phyloP scores from a whole-genome alignment of 2,888 invertebrate genomes.

The Plebejus anna region DNA sequence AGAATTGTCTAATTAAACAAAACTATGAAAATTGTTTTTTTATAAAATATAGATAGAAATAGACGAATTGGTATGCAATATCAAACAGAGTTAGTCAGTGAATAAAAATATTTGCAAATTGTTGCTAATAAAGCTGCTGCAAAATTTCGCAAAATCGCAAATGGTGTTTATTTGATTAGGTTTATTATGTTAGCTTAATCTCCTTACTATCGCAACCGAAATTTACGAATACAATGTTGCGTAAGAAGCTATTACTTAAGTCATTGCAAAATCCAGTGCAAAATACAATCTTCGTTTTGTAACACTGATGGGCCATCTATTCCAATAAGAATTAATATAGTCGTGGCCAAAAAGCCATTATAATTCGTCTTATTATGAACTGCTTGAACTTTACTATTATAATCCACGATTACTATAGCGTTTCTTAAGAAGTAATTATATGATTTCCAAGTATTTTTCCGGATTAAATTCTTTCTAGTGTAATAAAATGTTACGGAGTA shows the following conservation, averaged over 20 bases:
- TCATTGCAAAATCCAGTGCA: conserved; percentile 23
- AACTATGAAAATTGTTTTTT: neutral
- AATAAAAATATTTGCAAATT: neutral
- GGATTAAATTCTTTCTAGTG: conserved; percentile 8
- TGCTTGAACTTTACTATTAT: neutral
- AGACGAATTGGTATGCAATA: neutral
- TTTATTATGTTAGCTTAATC: conserved; percentile 11
- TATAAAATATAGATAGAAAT: neutral
- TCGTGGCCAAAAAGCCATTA: conserved; percentile 23
- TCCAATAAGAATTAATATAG: conserved; percentile 26
- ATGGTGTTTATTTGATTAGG: conserved; percentile 9
- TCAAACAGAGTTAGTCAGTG: neutral
- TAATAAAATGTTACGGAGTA: conserved; percentile 15
- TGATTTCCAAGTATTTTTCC: conserved; percentile 13
- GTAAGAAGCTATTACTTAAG: conserved; percentile 19
- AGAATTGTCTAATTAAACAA: neutral
- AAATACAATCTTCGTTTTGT: conserved; percentile 26
- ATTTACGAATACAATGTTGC: conserved; percentile 21
- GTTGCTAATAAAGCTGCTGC: neutral
- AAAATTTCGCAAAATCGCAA: neutral
- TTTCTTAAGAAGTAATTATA: conserved; percentile 18
- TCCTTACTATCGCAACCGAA: conserved; percentile 14
- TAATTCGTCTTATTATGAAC: conserved; percentile 25
- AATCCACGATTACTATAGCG: neutral
- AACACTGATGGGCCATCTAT: conserved; percentile 25